phyloP scores from a whole-genome alignment of 2,888 invertebrate species.

The Tipula lateralis region DNA sequence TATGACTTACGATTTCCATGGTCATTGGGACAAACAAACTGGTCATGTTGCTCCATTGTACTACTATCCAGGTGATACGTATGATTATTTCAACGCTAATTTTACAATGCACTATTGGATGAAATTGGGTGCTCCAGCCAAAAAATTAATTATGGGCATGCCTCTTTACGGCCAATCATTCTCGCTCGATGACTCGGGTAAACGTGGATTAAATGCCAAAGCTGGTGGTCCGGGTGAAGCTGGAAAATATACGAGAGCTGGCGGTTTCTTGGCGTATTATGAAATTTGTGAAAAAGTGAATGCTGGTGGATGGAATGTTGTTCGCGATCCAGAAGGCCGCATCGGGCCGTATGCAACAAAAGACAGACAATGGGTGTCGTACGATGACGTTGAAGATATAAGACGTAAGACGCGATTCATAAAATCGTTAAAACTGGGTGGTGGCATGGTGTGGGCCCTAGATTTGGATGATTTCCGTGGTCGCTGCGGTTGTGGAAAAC shows the following conservation, averaged over 20 bases:
- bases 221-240: constrained; percentile 63
- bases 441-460: constrained; percentile 73
- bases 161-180: constrained; percentile 76
- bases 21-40: constrained; percentile 67
- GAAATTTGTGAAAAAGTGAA: constrained; percentile 65
- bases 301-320: constrained; percentile 56
- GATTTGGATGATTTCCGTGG: constrained; percentile 73
- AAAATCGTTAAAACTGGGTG: constrained; percentile 58
- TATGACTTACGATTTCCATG: constrained; percentile 78
- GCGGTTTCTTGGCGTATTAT: constrained; percentile 72
- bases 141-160: constrained; percentile 67
- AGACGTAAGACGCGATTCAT: constrained; percentile 58
- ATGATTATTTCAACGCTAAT: constrained; percentile 66
- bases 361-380: constrained; percentile 74
- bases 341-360: constrained; percentile 70
- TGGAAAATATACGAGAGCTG: constrained; percentile 63
- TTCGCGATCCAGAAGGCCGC: constrained; percentile 56
- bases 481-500: constrained; percentile 61
- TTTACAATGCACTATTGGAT: constrained; percentile 70
- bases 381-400: constrained; percentile 64
- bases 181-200: constrained; percentile 53
- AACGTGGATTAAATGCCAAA: constrained; percentile 55
- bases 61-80: constrained; percentile 58
- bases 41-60: constrained; percentile 71
- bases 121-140: constrained; percentile 57